Evolutionary conservation across 2,113 vertebrate genomes (phyloP), one percentile per base, ranked within the genome.

Genomic region (Gallinago undulata): DNA sequence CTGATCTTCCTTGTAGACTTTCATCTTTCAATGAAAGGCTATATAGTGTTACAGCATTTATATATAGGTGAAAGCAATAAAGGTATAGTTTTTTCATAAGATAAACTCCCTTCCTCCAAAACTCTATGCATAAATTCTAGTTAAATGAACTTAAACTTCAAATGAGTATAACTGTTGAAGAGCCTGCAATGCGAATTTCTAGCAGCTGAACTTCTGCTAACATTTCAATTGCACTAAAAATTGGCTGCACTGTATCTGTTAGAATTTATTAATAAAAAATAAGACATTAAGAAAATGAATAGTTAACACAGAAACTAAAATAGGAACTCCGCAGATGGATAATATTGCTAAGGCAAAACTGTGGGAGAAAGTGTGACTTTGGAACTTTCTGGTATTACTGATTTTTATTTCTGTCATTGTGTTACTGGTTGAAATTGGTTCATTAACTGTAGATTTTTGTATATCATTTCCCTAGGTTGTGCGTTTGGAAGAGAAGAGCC

Each of bases 401-500:
- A 41, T 76, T 79, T 90, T 88, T n/a, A 56, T 57, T 92, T 84
- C 57, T 64, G 45, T 43, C 30, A 47, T 72, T 69, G 47, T 84
- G 4, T 55, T 90, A 35, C 19, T 35, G 33, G 14, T 41, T 70
- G 41, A 81, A 67, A 81, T 18, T 73, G 5, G 66, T 87, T 73
- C 30, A 64, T 91, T 93, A 70, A 80, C 39, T 88, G 19, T n/a
- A 77, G 45, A 41, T 47, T 87, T 90, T 90, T 87, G 53, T 27
- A 19, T 79, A 62, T 66, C 0, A 33, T 93, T 93, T 84, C 33
- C 39, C 10, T 48, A 59, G 22, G 37, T 18, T 81, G 19, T 63
- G 24, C 76, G 9, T 63, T 91, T 78, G 39, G 53, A 93, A 89
- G 25, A 60, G 33, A 93, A 83, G 22, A 74, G 10, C 37, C 90